Evolutionary conservation across 2,113 vertebrate genomes (phyloP).

Genomic region (Phyllostomus discolor): DNA sequence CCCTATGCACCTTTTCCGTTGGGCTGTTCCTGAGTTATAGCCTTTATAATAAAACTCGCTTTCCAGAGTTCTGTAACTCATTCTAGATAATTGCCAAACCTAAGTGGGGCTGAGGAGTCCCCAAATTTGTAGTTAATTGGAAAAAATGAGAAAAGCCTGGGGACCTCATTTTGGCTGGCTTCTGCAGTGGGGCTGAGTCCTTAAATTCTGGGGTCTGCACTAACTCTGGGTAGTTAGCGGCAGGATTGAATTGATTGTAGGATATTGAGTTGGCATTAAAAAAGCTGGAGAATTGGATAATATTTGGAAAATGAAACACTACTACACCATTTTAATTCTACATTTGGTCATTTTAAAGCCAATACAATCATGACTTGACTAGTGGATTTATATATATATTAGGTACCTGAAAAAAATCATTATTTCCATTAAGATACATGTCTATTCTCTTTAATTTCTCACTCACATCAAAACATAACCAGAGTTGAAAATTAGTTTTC

Average conservation of each 20-base stretch:
- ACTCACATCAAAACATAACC: background rate
- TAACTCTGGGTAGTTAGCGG: background rate
- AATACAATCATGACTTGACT: slow-evolving; percentile 7
- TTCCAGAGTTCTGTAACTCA: background rate
- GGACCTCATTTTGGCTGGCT: background rate
- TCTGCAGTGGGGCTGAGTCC: background rate
- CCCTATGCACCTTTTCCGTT: background rate
- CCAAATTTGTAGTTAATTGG: background rate
- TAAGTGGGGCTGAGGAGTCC: background rate
- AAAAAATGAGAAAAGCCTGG: background rate
- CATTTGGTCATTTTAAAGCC: background rate
- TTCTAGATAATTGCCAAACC: background rate
- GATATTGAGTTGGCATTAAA: background rate
- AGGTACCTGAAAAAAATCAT: background rate
- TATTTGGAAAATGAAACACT: background rate
- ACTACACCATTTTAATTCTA: background rate
- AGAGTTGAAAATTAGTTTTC: background rate
- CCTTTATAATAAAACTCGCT: background rate
- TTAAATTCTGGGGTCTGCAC: background rate
- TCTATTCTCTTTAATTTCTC: background rate
- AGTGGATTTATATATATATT: background rate
- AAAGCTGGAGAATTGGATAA: background rate
- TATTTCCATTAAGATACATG: background rate
- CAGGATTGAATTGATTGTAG: background rate
- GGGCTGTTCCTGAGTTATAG: background rate